These are phyloP conservation scores for Hystrix brachyura DNA, from an alignment of 2,113 vertebrate genomes.

Conservation along the genomic window DNA sequence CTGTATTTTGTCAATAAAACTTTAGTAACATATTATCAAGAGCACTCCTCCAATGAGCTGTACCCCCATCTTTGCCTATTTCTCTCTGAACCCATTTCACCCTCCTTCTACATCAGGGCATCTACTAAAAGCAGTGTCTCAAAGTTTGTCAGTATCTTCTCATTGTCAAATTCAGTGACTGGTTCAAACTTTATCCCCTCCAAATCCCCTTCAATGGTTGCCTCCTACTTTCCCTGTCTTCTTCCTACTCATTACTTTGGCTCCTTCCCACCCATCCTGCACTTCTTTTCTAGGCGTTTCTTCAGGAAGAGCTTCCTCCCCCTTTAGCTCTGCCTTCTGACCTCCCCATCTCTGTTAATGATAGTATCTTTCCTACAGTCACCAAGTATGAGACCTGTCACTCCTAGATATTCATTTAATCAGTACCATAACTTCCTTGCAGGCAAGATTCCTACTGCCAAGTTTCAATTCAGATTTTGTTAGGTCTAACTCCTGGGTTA, in stretches of 20 bases:
- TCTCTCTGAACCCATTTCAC: not conserved
- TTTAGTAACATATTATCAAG: not conserved
- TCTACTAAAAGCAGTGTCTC: not conserved
- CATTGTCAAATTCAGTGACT: not conserved
- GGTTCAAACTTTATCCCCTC: not conserved
- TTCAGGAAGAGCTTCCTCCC: not conserved
- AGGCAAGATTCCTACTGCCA: not conserved
- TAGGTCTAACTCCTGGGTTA: not conserved
- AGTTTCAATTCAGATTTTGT: not conserved
- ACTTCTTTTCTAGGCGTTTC: not conserved
- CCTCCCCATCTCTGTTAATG: not conserved
- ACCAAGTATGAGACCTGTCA: not conserved
- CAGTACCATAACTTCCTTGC: not conserved
- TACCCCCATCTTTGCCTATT: not conserved
- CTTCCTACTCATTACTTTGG: not conserved
- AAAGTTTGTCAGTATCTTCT: not conserved
- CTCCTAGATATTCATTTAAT: not conserved
- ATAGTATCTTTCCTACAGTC: not conserved
- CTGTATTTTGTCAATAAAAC: not conserved
- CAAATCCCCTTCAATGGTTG: not conserved
- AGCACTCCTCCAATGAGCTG: not conserved
- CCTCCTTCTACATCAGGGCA: not conserved
- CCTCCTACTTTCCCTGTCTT: not conserved
- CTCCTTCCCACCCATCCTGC: not conserved
- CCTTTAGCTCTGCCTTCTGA: not conserved